Conservation (phyloP, 2,113 vertebrate species). For the Miniopterus natalensis region DNA sequence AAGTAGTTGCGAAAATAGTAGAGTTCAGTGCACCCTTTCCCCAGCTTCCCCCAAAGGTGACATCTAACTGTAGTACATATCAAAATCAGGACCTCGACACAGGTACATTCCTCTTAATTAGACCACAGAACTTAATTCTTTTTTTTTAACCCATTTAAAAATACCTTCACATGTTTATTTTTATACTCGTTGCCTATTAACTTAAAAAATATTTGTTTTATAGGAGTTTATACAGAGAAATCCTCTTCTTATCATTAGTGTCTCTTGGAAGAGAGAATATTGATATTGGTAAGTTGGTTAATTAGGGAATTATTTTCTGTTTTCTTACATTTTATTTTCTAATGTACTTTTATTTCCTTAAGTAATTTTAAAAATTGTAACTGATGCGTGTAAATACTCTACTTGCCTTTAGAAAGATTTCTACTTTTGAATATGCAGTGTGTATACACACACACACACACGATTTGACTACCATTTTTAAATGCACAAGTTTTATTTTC, state of each 20-base stretch:
- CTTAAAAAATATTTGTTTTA: conserved; percentile 76
- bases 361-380: neutral
- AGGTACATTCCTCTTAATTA: neutral
- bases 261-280: conserved; percentile 98
- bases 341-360: neutral
- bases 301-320: neutral
- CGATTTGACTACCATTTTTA: conserved; percentile 1
- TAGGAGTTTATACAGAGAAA: conserved; percentile 98
- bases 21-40: neutral
- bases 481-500: neutral
- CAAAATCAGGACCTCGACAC: neutral
- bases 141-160: neutral
- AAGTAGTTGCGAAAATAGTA: neutral
- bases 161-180: neutral
- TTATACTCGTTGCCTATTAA: conserved; percentile 45
- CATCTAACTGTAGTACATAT: neutral
- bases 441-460: neutral
- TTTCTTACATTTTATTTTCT: neutral
- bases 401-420: conserved; percentile 8
- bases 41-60: neutral
- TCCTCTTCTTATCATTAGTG: conserved; percentile 96
- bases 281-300: conserved; percentile 94
- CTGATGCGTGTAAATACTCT: neutral
- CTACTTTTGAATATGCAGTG: neutral
- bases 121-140: neutral